Evolutionary conservation across 2,797 vertebrate species (phyloP).

Genomic region (Rhadinocentrus ornatus): DNA sequence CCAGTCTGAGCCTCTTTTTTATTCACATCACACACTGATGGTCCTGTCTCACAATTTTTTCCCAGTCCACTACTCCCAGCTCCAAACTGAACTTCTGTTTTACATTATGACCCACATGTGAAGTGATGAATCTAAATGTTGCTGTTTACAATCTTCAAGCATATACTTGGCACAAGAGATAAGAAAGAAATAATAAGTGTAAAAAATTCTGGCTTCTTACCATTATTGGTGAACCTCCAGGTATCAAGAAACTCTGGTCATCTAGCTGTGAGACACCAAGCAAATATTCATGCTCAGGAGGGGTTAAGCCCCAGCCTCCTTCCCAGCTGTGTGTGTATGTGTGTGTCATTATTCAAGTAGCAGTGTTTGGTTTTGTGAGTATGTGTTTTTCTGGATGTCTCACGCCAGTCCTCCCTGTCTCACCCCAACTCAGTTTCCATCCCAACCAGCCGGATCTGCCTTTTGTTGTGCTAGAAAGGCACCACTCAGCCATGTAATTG

Average conservation of each 20-base stretch:
- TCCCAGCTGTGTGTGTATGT: slow-evolving; percentile 29
- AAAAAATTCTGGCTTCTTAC: slow-evolving; percentile 25
- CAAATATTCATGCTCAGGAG: slow-evolving; percentile 18
- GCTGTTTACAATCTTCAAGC: neutral
- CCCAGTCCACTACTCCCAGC: neutral
- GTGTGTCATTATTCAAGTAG: slow-evolving; percentile 38
- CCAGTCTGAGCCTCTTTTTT: slow-evolving; percentile 29
- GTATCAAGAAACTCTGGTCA: slow-evolving; percentile 3
- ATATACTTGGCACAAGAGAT: neutral
- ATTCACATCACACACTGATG: slow-evolving; percentile 51
- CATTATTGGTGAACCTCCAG: slow-evolving; percentile 38
- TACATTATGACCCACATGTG: neutral
- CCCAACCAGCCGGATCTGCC: slow-evolving; percentile 85
- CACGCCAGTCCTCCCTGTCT: slow-evolving; percentile 25
- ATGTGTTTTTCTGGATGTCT: slow-evolving; percentile 45
- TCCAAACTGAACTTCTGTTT: neutral
- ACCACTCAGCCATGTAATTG: slow-evolving; percentile 81
- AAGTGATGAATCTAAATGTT: neutral
- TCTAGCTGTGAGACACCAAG: slow-evolving; percentile 17
- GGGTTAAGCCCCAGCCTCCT: slow-evolving; percentile 33
- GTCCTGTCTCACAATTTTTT: slow-evolving; percentile 1
- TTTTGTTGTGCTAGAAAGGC: slow-evolving; percentile 79
- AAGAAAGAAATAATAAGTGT: slow-evolving; percentile 3
- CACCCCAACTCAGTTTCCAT: slow-evolving; percentile 71
- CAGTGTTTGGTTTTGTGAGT: slow-evolving; percentile 59